Evolutionary conservation across 2,888 invertebrate species (phyloP), one percentile per base, ranked within the genome.

Genomic region (Phanerotoma sp.): DNA sequence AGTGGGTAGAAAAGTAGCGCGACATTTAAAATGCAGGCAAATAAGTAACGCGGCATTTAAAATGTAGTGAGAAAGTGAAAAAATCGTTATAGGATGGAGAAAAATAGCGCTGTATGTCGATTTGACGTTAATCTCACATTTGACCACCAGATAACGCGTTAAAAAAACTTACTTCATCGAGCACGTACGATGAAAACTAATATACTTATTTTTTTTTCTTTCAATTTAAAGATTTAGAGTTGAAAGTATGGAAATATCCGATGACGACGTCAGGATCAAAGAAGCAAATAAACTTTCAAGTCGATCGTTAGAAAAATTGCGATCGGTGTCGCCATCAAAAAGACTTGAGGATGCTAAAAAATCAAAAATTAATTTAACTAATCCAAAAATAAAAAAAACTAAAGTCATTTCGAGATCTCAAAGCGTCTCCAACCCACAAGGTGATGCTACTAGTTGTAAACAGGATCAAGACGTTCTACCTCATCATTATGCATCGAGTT

Each of bases 171-270:
- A n/a, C n/a, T n/a, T n/a, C n/a, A n/a, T n/a, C n/a, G n/a, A n/a
- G n/a, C n/a, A n/a, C n/a, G n/a, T n/a, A n/a, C n/a, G n/a, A n/a
- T n/a, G n/a, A n/a, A n/a, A n/a, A n/a, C n/a, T n/a, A n/a, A n/a
- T n/a, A n/a, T n/a, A n/a, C n/a, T n/a, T n/a, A n/a, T n/a, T n/a
- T n/a, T n/a, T 22, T 22, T 32, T 20, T n/a, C 3, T 22, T 41
- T 48, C 16, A 46, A 16, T 18, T 58, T 64, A 32, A 54, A 77
- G 77, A 58, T 77, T 77, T 35, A 66, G 74, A 5, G 77, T 77
- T 2, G 75, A 76, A 54, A 77, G 75, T 45, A 77, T 70, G 74
- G 76, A 77, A 25, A 71, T 76, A 21, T 45, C 70, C 4, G 74
- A 76, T 11, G 68, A 68, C 4, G 77, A 77, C 25, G 75, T 74